Base-by-base conservation (phyloP, 2,113 vertebrate genomes). In the Sinocyclocheilus grahami region DNA sequence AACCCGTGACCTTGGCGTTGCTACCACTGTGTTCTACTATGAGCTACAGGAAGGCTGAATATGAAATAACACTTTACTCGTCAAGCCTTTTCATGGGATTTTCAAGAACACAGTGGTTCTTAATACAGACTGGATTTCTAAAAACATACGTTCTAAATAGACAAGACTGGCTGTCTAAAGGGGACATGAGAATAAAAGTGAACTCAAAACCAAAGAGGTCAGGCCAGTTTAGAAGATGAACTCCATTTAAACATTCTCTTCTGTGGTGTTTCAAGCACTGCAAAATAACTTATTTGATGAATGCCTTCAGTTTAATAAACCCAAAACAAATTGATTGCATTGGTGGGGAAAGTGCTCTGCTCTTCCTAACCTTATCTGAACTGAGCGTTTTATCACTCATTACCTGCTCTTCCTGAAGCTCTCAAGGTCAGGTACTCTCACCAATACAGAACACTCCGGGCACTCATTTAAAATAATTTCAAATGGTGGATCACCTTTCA, bases 361-460 rank as follows among this genome's bases (percentile, higher is more conserved):
- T 65, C 78, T 81, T 4, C 13, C 39, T 65, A 7, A 82, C 79
- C 39, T 27, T 65, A 46, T 60, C 22, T 65, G 60, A 80, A 37
- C 58, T 42, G 58, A 80, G 37, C 14, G 12, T 80, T 80, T 80
- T 42, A 80, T 60, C 39, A 27, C 53, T 79, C 77, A 79, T 79
- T 58, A 60, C 11, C 30, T 60, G 53, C 77, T 76, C 20, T 80
- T 63, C 55, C 58, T 80, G 37, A 62, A 62, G 78, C 33, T 37
- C 27, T 80, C 60, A 82, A 82, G 39, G 79, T 82, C 79, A 82
- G 79, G 8, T 48, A 67, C 9, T 63, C 37, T 82, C 20, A 65
- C n/a, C 30, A 65, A 81, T 39, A 81, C 13, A 65, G 60, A 65
- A 65, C 14, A 62, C 60, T 81, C 58, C 22, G 42, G 58, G 39